Evolutionary conservation across 2,797 vertebrate genomes (phyloP), one percentile per base, ranked within the genome.

Genomic region (Mustela erminea): DNA sequence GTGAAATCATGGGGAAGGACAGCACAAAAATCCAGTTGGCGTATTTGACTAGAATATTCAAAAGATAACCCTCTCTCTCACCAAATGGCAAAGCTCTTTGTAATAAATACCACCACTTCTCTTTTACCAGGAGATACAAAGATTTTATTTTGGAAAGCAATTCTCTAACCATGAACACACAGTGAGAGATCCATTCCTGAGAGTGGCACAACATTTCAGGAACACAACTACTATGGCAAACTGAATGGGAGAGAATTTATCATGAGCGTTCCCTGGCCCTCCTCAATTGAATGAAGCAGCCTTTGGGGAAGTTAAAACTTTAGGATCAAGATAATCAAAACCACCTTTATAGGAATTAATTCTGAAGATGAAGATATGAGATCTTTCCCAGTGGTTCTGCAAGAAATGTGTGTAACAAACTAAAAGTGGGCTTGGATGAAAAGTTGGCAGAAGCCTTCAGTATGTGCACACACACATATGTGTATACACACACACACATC

Each of bases 171-270:
- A 32, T 98, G 99, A 99, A 98, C 99, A 98, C 87, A 97, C 29
- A 97, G 98, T 29, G 98, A 99, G 84, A 99, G 98, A 74, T 97
- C 98, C 3, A 96, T 98, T 91, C 98, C 98, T 20, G 97, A 98
- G 29, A 97, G 98, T 15, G 98, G 99, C 74, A 98, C 97, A 84
- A 98, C 94, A 0, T 99, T 98, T 18, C 98, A 99, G 68, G 99
- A 99, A 29, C 98, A 98, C 23, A 98, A 99, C 70, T 99, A 98
- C 43, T 99, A 99, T 0, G 96, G 98, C 66, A 98, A 97, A 98
- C 97, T 99, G 99, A 92, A 98, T 99, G 96, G 99, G 99, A 94
- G 99, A 99, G 96, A 99, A 99, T 98, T 99, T 99, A 3, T 99
- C 99, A 3, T 99, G 99, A 98, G 99, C 99, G 80, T 99, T 99